Base-by-base conservation (phyloP, 2,797 vertebrate species). In the Scomberomorus guttatus region DNA sequence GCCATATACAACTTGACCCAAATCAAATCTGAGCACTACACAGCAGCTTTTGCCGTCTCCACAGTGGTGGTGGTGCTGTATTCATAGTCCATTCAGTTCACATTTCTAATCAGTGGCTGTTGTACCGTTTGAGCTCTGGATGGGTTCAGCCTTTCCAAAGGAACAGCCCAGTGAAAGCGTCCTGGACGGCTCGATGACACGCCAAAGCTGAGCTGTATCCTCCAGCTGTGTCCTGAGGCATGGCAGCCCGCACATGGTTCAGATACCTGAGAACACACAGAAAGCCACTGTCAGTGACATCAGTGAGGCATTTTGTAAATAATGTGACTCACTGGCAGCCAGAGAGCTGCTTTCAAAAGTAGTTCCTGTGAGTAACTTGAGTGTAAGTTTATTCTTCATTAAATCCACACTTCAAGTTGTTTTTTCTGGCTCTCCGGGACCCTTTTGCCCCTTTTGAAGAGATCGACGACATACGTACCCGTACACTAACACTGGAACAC, bases 141-240 rank as follows among this genome's bases (percentile, higher is more conserved):
- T 18, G 67, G 29, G 29, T 25, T 93, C 82, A 91, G 39, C 51
- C 60, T 75, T 44, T 80, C 0, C 3, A 8, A 32, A 79, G 95
- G 86, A 99, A 97, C 65, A 99, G 95, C 18, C 97, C 97, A 46
- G 97, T 99, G 96, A 99, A 97, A 0, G 98, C 98, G 63, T 99
- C 98, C 92, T 99, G 98, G 39, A 99, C 80, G 14, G 98, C 98
- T 78, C 98, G 95, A 92, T 98, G 95, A 94, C 98, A 99, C 0
- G 98, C 98, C 22, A 99, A 94, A 56, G 95, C 96, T 44, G 98
- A 98, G 52, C 93, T 91, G 90, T 99, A 99, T 84, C 98, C 98
- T 74, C 98, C 98, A 5, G 98, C 98, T 20, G 97, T 94, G 89
- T 99, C 98, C 94, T 98, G 97, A 0, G 95, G 96, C 71, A 97